Conservation (phyloP, 2,113 vertebrate species). For the Synodontis membranacea region DNA sequence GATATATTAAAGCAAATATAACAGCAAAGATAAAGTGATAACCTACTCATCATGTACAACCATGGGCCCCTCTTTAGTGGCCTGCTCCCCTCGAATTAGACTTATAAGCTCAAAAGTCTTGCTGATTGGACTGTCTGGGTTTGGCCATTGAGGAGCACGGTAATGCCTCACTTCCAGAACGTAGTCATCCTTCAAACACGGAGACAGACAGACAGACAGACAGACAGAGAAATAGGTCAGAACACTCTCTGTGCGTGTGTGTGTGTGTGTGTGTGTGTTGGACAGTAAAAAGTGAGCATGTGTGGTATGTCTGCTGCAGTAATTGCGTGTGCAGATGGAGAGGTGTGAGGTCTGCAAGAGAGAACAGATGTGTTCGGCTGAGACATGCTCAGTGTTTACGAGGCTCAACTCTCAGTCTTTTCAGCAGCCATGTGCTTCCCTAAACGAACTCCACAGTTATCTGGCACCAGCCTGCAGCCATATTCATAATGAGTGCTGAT, state of each 20-base stretch:
- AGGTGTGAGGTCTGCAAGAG: constrained; percentile 41
- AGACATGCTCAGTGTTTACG: constrained; percentile 55
- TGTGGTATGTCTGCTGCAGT: constrained; percentile 33
- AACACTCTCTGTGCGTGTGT: constrained; percentile 22
- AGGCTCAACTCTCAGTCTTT: constrained; percentile 51
- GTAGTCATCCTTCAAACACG: constrained; percentile 85
- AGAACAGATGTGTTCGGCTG: constrained; percentile 56
- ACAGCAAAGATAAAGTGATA: neutral
- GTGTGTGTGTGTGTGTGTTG: constrained; percentile 18
- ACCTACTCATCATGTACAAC: constrained; percentile 92
- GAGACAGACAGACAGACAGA: neutral
- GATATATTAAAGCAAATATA: neutral
- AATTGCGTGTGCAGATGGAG: constrained; percentile 52
- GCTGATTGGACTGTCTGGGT: constrained; percentile 92
- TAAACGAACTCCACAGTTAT: constrained; percentile 32
- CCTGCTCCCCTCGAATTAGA: constrained; percentile 80
- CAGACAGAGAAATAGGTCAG: neutral
- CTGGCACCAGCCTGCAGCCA: neutral
- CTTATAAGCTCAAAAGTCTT: constrained; percentile 89
- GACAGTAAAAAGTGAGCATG: constrained; percentile 23
- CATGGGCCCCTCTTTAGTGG: constrained; percentile 80
- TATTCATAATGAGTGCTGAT: constrained; percentile 32
- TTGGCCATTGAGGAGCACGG: constrained; percentile 87
- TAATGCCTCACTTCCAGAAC: constrained; percentile 92
- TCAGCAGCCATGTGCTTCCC: constrained; percentile 51